Conservation (phyloP, 2,797 vertebrate species). For the Thripadectes ignobilis region DNA sequence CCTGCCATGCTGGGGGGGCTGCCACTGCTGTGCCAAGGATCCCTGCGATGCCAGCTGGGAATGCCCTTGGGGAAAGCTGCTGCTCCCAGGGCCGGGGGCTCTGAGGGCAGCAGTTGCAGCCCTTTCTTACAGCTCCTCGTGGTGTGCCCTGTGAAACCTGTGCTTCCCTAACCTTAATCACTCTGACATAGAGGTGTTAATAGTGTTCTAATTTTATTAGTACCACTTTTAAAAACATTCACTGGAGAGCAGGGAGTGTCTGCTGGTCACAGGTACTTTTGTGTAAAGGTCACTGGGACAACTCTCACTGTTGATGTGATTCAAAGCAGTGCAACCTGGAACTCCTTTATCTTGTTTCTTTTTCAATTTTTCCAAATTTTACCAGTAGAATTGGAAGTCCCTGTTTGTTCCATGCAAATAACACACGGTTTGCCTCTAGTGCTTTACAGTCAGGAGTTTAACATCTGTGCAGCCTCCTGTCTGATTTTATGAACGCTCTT, state of each 20-base stretch:
- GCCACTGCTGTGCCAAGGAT: background rate
- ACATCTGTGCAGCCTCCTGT: background rate
- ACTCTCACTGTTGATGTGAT: background rate
- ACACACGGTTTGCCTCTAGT: background rate
- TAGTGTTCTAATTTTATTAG: no score
- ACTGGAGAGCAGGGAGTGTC: background rate
- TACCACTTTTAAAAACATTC: background rate
- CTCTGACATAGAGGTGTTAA: rapidly evolving
- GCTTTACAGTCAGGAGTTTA: background rate
- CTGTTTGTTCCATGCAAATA: rapidly evolving
- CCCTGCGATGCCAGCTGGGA: background rate
- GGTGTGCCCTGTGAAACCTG: background rate
- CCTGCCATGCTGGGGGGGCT: background rate
- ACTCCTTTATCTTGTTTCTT: no score
- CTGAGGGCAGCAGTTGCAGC: background rate
- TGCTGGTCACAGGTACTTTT: background rate
- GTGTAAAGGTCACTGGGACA: background rate
- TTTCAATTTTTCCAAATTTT: no score
- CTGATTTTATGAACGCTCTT: background rate
- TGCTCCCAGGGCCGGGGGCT: background rate
- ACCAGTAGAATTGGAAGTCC: background rate
- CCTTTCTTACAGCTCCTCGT: background rate
- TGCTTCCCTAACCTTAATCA: background rate
- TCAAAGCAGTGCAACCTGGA: background rate
- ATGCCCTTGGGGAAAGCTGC: rapidly evolving